Evolutionary conservation across 2,113 vertebrate species (phyloP), one percentile per base, ranked within the genome.

Genomic region (Prietella phreatophila): DNA sequence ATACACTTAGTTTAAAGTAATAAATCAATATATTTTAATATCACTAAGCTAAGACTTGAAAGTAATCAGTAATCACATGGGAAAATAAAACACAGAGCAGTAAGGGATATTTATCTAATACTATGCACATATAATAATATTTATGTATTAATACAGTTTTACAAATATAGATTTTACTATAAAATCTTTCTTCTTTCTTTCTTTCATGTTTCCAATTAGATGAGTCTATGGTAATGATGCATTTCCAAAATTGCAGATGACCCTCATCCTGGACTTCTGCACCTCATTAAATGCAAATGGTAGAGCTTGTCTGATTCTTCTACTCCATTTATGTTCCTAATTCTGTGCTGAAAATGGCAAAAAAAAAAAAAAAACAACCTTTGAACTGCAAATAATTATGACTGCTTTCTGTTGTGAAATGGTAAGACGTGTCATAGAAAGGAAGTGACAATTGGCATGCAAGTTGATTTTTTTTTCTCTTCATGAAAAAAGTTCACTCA

Each of bases 261-360:
- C 89, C 89, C 65, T 65, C 27, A 87, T 67, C 30, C 84, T 86
- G 89, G 81, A 88, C 86, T 83, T 83, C 78, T 63, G 60, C 84
- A 89, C 86, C 89, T 91, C 90, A 88, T 88, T 93, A 90, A 89
- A 92, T 80, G 50, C 87, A 88, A 90, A 89, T 89, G 86, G 71
- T 89, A 81, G 87, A 88, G 83, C 87, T 87, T 53, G 85, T 88
- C 83, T 91, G 79, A 91, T 90, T 89, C 83, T 90, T 91, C 86
- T 88, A 86, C 88, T 91, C 83, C 84, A 90, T 93, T 91, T 90
- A 81, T 85, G 47, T 15, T 86, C 85, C 82, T 86, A 88, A 91
- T 89, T 90, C 78, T 84, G 39, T 47, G 61, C 58, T 19, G n/a
- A 83, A 56, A 87, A 90, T 85, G 61, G 71, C 67, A 36, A 84